Conservation (phyloP, 2,113 vertebrate genomes). For the Saccopteryx leptura region DNA sequence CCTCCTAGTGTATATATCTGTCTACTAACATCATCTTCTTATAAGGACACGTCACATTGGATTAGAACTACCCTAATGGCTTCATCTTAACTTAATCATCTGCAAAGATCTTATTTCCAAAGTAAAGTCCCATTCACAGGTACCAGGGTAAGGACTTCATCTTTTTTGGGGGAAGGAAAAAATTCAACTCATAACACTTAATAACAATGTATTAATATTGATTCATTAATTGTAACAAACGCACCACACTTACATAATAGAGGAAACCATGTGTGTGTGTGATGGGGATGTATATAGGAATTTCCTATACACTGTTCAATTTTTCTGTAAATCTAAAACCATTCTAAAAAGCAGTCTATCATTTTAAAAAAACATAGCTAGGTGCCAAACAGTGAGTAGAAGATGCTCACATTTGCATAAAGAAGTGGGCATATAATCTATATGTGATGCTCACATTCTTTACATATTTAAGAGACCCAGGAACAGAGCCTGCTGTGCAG, state of each 20-base stretch:
- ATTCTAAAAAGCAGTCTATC: neutral
- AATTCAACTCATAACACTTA: neutral
- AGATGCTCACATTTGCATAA: neutral
- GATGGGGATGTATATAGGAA: neutral
- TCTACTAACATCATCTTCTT: neutral
- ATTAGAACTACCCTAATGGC: neutral
- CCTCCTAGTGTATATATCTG: neutral
- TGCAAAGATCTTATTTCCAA: neutral
- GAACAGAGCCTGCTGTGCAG: too few relatives aligned
- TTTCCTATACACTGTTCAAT: neutral
- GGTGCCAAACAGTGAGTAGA: neutral
- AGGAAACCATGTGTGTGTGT: neutral
- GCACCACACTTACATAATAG: neutral
- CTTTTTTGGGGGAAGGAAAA: neutral
- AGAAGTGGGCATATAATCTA: neutral
- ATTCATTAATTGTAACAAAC: neutral
- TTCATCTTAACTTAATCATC: neutral
- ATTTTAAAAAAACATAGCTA: neutral
- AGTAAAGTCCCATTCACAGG: neutral
- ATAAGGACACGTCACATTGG: neutral
- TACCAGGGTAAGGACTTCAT: neutral
- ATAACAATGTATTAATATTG: neutral
- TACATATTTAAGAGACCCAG: too few relatives aligned
- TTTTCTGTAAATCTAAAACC: neutral
- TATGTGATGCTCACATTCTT: accelerated